Conservation (phyloP, 2,113 vertebrate species). For the Potamarius usumacintae region DNA sequence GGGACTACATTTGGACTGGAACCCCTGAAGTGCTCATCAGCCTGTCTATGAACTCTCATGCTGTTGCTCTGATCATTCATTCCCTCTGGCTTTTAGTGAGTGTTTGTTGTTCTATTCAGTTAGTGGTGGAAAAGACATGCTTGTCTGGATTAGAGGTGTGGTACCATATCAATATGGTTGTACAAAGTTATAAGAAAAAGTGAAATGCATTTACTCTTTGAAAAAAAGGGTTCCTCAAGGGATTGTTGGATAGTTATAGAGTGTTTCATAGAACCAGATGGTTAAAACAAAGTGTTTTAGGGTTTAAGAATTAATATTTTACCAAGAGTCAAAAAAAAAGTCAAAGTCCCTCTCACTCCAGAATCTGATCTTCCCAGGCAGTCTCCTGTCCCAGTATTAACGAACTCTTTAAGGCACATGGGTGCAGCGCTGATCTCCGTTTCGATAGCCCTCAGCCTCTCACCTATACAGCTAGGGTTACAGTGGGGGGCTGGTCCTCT, state of each 20-base stretch:
- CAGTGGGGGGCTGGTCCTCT: too few species aligned
- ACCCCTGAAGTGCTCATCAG: background rate
- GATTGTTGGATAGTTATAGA: background rate
- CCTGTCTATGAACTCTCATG: background rate
- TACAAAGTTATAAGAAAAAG: background rate
- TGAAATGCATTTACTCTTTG: background rate
- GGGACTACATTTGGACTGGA: background rate
- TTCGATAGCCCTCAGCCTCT: too few species aligned
- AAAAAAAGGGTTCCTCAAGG: background rate
- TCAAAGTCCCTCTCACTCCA: too few species aligned
- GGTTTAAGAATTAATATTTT: background rate
- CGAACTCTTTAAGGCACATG: too few species aligned
- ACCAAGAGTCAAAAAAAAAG: too few species aligned
- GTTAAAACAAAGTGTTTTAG: background rate
- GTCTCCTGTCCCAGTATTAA: too few species aligned
- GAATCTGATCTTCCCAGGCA: too few species aligned
- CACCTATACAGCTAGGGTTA: too few species aligned
- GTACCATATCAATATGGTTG: background rate
- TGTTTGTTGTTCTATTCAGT: background rate
- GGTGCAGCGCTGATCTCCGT: too few species aligned
- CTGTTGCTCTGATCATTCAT: background rate
- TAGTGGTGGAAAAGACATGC: background rate
- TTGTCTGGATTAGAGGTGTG: background rate
- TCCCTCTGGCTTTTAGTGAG: background rate
- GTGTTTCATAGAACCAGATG: background rate